A percentile compares a stretch with the other conserved stretches of the same genome.
Evolutionary conservation across 1,140 invertebrate species (phyloP).

Genomic region (Oncopodura yosiiana): DNA sequence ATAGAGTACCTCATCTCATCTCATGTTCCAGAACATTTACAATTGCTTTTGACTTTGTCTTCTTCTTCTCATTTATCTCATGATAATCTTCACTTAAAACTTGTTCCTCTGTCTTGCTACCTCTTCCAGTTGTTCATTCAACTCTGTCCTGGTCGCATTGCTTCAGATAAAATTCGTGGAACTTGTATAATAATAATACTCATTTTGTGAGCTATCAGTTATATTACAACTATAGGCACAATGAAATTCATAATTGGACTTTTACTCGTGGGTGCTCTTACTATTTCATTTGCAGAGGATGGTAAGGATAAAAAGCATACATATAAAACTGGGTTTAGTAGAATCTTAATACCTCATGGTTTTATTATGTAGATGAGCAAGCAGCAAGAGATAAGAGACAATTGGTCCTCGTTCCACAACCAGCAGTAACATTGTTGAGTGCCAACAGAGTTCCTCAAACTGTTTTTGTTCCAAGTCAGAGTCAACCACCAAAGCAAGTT

Average conservation of each 20-base stretch:
- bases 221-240: neutral
- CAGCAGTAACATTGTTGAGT: neutral
- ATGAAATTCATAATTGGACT: slow-evolving; percentile 13
- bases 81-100: too few species aligned
- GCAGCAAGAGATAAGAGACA: slow-evolving; percentile 3
- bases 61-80: too few species aligned
- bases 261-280: slow-evolving; percentile 11
- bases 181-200: neutral
- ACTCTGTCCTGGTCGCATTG: slow-evolving; percentile 1
- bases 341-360: neutral
- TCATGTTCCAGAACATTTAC: too few species aligned
- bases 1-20: too few species aligned
- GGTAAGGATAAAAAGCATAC: neutral
- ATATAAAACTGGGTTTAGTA: neutral
- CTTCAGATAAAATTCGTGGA: neutral
- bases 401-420: slow-evolving; percentile 3
- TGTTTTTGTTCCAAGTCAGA: neutral
- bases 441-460: neutral
- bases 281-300: neutral
- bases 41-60: too few species aligned
- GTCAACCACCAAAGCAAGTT: too few species aligned
- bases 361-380: too few species aligned
- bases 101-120: too few species aligned
- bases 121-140: slow-evolving; percentile 10
- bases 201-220: too few species aligned